Evolutionary conservation across 2,888 invertebrate genomes (phyloP).

Genomic region (Sthenelais limicola): DNA sequence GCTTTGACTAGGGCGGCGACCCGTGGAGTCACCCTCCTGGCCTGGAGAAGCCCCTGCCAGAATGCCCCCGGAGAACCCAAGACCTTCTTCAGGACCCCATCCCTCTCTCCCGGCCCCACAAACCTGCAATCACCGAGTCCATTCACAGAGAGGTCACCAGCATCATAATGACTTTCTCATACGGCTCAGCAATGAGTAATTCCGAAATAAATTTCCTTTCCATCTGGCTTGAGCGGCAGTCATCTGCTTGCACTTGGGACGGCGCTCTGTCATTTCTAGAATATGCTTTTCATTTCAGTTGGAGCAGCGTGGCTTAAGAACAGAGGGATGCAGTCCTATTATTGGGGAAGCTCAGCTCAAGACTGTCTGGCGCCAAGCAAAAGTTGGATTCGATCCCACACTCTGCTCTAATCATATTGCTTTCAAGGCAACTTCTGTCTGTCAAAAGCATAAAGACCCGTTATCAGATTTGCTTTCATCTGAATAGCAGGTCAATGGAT

Average conservation of each 20-base stretch:
- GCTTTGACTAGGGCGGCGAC: slow-evolving; percentile 24
- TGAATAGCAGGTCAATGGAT: no score
- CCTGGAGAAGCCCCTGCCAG: neutral
- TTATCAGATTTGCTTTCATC: no score
- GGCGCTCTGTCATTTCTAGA: slow-evolving; percentile 33
- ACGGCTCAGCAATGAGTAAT: slow-evolving; percentile 19
- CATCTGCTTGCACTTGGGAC: neutral
- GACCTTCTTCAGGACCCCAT: neutral
- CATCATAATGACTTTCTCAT: slow-evolving; percentile 37
- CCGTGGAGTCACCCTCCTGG: slow-evolving; percentile 2
- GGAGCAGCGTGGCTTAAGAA: neutral
- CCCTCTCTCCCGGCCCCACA: neutral
- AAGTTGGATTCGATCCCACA: neutral
- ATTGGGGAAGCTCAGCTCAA: neutral
- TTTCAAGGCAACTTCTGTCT: no score
- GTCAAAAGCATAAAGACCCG: no score
- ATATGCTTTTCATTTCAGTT: slow-evolving; percentile 34
- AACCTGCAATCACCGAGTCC: slow-evolving; percentile 17
- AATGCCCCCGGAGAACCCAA: neutral
- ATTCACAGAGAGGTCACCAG: slow-evolving; percentile 20
- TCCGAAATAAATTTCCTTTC: slow-evolving; percentile 33
- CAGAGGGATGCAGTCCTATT: slow-evolving; percentile 1
- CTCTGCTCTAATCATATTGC: no score
- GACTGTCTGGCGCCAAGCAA: slow-evolving; percentile 16
- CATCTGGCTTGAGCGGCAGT: slow-evolving; percentile 16